phyloP scores from a whole-genome alignment of 2,888 invertebrate species.

The Carcina quercana region DNA sequence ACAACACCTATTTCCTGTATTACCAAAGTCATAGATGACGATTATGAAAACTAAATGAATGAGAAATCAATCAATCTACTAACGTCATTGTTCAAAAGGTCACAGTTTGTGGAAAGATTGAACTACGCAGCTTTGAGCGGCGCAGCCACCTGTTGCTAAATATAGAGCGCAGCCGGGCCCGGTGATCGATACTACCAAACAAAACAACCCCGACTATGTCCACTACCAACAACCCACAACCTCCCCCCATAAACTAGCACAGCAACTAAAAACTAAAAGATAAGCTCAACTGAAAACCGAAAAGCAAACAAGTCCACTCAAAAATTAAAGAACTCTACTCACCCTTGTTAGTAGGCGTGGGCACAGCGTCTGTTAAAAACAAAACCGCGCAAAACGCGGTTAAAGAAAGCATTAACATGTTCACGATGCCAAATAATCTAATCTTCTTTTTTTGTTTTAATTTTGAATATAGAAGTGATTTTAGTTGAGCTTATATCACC shows the following conservation, averaged over 20 bases:
- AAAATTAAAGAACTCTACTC: slow-evolving; percentile 18
- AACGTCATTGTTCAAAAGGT: slow-evolving; percentile 30
- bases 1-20: no score
- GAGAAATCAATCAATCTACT: slow-evolving; percentile 9
- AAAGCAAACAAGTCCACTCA: background rate
- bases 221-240: slow-evolving; percentile 9
- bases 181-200: slow-evolving; percentile 45
- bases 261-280: slow-evolving; percentile 3
- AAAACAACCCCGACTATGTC: slow-evolving; percentile 27
- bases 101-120: slow-evolving; percentile 30
- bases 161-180: slow-evolving; percentile 49
- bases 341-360: slow-evolving; percentile 63
- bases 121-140: slow-evolving; percentile 45
- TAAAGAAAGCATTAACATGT: slow-evolving; percentile 53
- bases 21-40: no score
- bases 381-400: slow-evolving; percentile 65
- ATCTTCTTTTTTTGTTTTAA: slow-evolving; percentile 18
- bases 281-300: background rate
- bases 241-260: slow-evolving; percentile 1
- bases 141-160: slow-evolving; percentile 67
- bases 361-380: slow-evolving; percentile 44
- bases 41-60: background rate
- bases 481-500: no score
- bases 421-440: slow-evolving; percentile 11
- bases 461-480: slow-evolving; percentile 22